phyloP scores from a whole-genome alignment of 1,140 invertebrate species.

The Cepaea nemoralis region DNA sequence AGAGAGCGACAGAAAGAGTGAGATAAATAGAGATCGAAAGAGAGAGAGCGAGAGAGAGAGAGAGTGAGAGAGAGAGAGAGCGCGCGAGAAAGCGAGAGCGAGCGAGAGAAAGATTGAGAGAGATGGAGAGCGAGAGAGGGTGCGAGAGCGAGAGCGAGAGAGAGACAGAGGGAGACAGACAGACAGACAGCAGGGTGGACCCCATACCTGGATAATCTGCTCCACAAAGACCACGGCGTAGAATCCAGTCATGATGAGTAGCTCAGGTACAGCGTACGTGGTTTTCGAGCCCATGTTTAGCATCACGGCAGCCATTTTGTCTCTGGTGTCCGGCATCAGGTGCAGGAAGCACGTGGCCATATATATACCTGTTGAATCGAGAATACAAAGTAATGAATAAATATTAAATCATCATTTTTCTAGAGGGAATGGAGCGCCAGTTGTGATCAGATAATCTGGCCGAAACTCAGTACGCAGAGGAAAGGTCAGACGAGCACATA shows the following conservation, averaged over 20 bases:
- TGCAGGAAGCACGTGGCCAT: constrained; percentile 76
- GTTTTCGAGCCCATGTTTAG: constrained; percentile 62
- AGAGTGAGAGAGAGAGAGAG: neutral
- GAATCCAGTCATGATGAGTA: constrained; percentile 76
- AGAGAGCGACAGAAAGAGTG: neutral
- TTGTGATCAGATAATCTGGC: too few relatives aligned
- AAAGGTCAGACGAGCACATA: too few relatives aligned
- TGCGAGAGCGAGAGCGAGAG: too few relatives aligned
- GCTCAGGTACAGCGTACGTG: constrained; percentile 75
- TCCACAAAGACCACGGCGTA: constrained; percentile 76
- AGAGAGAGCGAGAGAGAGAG: neutral
- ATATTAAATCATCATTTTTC: too few relatives aligned
- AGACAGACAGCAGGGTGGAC: neutral
- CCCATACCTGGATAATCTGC: constrained; percentile 71
- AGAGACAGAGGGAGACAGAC: neutral
- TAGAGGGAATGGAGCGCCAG: too few relatives aligned
- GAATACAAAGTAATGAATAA: neutral
- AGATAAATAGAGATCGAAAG: neutral
- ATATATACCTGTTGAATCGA: constrained; percentile 73
- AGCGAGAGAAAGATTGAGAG: neutral
- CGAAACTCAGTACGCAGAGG: too few relatives aligned
- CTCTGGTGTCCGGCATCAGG: constrained; percentile 75
- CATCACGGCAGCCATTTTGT: constrained; percentile 67
- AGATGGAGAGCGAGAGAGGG: neutral
- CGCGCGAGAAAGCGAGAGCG: neutral